Percentiles rank a stretch among this genome's conserved stretches.
Conservation (phyloP, 2,888 invertebrate species). For the Trichogramma dendrolimi region DNA sequence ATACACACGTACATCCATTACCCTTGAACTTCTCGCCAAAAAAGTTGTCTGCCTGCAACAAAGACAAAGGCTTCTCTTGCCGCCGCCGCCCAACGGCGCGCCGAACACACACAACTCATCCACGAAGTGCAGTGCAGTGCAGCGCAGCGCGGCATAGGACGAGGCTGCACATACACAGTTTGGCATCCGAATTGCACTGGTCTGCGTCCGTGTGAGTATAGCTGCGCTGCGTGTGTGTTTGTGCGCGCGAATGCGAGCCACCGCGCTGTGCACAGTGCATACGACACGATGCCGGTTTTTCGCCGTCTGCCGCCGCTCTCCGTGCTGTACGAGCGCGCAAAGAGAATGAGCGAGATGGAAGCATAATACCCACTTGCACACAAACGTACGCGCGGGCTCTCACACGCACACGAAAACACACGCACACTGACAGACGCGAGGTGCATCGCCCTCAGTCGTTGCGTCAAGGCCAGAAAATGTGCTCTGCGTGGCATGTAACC, state of each 20-base stretch:
- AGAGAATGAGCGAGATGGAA: neutral
- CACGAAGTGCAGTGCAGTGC: constrained; percentile 3
- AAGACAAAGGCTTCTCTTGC: neutral
- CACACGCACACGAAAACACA: constrained; percentile 33
- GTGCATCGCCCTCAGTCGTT: constrained; percentile 52
- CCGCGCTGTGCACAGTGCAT: neutral
- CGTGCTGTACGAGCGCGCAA: constrained; percentile 17
- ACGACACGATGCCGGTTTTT: constrained; percentile 29
- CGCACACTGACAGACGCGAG: constrained; percentile 42
- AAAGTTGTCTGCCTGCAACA: constrained; percentile 10
- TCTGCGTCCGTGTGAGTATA: constrained; percentile 21
- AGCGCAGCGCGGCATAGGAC: neutral
- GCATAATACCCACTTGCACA: neutral
- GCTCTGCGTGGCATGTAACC: constrained; percentile 27
- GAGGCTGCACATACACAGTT: no score
- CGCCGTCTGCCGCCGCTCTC: constrained; percentile 8
- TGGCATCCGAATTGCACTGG: constrained; percentile 15
- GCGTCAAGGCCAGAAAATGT: constrained; percentile 53
- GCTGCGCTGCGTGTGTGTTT: neutral
- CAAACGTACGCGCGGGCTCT: neutral
- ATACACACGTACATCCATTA: neutral
- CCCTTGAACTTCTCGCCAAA: constrained; percentile 3
- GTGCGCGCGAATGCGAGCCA: constrained; percentile 11
- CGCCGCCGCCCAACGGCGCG: neutral
- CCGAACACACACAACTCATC: neutral